Base-by-base conservation (phyloP, 2,888 invertebrate species). In the Dynastes maya region DNA sequence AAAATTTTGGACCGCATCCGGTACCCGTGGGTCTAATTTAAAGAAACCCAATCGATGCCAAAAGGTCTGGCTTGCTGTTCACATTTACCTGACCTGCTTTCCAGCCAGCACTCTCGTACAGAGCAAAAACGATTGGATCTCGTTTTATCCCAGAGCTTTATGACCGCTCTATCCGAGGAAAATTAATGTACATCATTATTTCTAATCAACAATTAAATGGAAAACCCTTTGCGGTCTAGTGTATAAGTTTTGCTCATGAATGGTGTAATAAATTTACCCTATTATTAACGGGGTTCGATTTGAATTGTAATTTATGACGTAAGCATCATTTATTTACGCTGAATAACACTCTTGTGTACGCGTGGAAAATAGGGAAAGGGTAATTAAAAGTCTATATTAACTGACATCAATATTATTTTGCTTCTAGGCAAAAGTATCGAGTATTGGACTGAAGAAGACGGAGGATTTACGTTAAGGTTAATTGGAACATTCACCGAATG, bases 401-500 rank as follows among this genome's bases (percentile, higher is more conserved):
- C 45, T 45, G 8, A 11, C 8, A 2, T 45, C 45, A 8, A 45
- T 11, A 45, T 45, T 45, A 32, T 67, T 67, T 76, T 32, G 2
- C 49, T 81, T 79, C 51, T 72, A 81, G 82, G 82, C 65, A 65
- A 79, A 8, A 49, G 72, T 27, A 68, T 82, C 37, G 58, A 72
- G 8, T 77, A 77, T 45, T 83, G 83, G 82, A 80, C 80, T 11
- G 68, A 80, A 76, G 67, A 80, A 58, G 80, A 83, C 64, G 81
- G 79, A 29, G 82, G 80, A 0, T 83, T 78, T 32, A 37, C 74
- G 27, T 64, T 79, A 29, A 81, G 78, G 22, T 64, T 82, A 45
- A 65, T 67, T 8, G 80, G 72, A 8, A 78, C 80, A 16, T 79
- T 82, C 51, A 61, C 80, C 9, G 82, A 82, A 79, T 82, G 82